Conservation (phyloP, 2,113 vertebrate species). For the Nothoprocta perdicaria region DNA sequence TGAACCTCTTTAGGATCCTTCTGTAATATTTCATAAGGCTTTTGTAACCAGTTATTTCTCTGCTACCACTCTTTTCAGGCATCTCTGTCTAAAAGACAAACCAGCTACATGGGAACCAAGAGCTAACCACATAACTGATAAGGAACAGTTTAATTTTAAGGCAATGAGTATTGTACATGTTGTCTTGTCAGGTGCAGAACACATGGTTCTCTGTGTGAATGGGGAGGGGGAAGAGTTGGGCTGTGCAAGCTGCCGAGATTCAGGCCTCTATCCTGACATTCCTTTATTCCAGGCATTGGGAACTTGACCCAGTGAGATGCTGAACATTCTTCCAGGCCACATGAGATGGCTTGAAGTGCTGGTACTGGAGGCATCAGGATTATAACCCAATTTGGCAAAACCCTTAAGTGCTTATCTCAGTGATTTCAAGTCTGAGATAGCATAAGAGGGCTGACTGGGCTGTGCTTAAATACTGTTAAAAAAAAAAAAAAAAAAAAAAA, state of each 20-base stretch:
- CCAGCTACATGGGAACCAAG: background rate
- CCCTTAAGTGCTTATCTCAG: background rate
- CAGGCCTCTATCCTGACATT: background rate
- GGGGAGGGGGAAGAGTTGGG: background rate
- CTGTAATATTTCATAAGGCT: background rate
- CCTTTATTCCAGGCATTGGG: slow-evolving; percentile 11
- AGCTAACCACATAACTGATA: background rate
- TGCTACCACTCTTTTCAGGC: background rate
- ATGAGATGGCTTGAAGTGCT: background rate
- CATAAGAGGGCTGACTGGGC: background rate
- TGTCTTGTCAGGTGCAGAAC: slow-evolving; percentile 49
- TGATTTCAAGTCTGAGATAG: background rate
- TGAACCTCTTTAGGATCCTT: background rate
- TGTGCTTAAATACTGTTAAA: background rate
- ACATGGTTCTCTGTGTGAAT: slow-evolving; percentile 42
- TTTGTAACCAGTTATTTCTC: accelerated
- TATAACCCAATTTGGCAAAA: slow-evolving; percentile 22
- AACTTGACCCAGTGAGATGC: background rate
- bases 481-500: background rate
- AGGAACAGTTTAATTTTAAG: slow-evolving; percentile 22
- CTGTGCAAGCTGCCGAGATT: background rate
- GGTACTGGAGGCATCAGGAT: slow-evolving; percentile 18
- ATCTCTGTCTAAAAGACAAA: background rate
- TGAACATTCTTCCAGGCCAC: background rate
- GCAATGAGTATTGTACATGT: background rate